Percentiles rank a stretch among this genome's conserved stretches.
Evolutionary conservation across 2,113 vertebrate genomes (phyloP).

Genomic region (Hemichromis elongatus): DNA sequence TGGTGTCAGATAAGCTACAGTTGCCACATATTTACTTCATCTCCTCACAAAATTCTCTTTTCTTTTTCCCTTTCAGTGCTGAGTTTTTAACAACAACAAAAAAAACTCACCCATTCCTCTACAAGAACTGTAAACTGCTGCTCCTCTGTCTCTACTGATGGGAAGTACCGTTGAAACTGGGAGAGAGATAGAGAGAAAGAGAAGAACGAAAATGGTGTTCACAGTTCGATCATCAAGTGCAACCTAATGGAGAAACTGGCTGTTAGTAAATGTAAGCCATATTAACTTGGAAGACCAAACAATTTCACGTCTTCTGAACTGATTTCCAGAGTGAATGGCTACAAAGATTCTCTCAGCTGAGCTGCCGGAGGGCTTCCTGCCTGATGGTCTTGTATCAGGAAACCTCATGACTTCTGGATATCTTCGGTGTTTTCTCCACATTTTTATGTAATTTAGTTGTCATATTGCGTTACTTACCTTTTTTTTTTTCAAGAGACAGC

Average conservation of each 20-base stretch:
- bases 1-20: slow-evolving; percentile 3
- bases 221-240: slow-evolving; percentile 10
- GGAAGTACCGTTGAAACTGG: slow-evolving; percentile 23
- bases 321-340: not conserved
- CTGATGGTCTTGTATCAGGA: not conserved
- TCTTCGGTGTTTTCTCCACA: not conserved
- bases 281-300: not conserved
- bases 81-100: slow-evolving; percentile 77
- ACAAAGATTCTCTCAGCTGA: not conserved
- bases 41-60: slow-evolving; percentile 25
- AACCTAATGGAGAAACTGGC: not conserved
- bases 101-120: slow-evolving; percentile 11
- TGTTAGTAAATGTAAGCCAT: not conserved
- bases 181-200: slow-evolving; percentile 33
- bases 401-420: not conserved
- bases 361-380: not conserved
- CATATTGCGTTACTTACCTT: not conserved
- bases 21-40: not conserved
- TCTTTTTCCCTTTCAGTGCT: slow-evolving; percentile 66
- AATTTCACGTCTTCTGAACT: not conserved
- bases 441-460: not conserved
- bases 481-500: slow-evolving; percentile 1
- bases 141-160: slow-evolving; percentile 28
- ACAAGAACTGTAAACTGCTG: slow-evolving; percentile 31
- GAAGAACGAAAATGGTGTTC: not conserved